Base-by-base conservation (phyloP, 2,888 invertebrate genomes). In the Acleris holmiana region DNA sequence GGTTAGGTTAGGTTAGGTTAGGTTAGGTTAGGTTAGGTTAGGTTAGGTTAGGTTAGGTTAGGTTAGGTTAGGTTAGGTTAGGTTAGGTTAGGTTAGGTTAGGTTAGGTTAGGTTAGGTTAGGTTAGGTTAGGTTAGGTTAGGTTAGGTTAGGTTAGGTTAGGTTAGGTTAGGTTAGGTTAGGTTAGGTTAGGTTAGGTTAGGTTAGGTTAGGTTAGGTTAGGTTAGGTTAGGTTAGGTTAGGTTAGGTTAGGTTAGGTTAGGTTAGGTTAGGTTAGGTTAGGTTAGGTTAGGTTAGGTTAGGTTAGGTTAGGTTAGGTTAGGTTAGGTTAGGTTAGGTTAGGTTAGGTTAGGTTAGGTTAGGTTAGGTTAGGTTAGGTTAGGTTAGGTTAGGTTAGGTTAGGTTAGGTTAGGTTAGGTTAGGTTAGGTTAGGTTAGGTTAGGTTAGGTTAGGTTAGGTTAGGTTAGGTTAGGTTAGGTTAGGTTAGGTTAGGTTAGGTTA, bases 321-420 rank as follows among this genome's bases (percentile, higher is more conserved):
- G 47, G 47, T 47, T 47, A 47, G 47, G 47, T 47, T 47, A 47
- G 61, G 69, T 53, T 67, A 67, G 62, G 68, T 67, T 68, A 67
- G 66, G 68, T 67, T 68, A 67, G 57, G 68, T 67, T 67, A 62
- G 57, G 68, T 67, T 68, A 68, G 68, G 66, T 68, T 61, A 68
- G 61, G 68, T 68, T 68, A 61, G 66, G 66, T 68, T 67, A 67
- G 66, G 68, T 68, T 67, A 55, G 62, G 66, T 67, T 68, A 67
- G 68, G 66, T 61, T 67, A 67, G 66, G 66, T 67, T 68, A 62
- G 61, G 68, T 68, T 68, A 68, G 66, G 66, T 68, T 67, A 68
- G 66, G 67, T 67, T 67, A 67, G 67, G 66, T 67, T 67, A 67
- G 67, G 66, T 67, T 60, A 67, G 67, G 66, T 67, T 67, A 67